phyloP scores from a whole-genome alignment of 2,113 vertebrate species.

The Carassius auratus region DNA sequence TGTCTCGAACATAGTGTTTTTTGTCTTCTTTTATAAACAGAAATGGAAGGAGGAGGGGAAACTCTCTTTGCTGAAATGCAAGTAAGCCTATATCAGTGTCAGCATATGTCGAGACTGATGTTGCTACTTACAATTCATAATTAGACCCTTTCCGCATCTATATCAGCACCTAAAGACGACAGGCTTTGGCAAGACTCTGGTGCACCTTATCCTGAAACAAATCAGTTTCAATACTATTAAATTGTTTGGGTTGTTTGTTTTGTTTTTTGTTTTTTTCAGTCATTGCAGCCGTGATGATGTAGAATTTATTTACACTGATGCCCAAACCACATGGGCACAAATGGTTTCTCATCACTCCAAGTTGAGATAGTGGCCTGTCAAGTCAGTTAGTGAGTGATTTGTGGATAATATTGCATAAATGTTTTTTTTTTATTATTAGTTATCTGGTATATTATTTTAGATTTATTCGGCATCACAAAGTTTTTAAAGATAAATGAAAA shows the following conservation, averaged over 20 bases:
- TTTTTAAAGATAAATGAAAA: too few species aligned
- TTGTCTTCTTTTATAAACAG: conserved; percentile 31
- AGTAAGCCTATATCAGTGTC: conserved; percentile 28
- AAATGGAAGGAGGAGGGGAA: conserved; percentile 26
- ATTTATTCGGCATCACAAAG: too few species aligned
- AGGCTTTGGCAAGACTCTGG: conserved; percentile 8
- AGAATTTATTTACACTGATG: not conserved
- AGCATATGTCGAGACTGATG: conserved; percentile 25
- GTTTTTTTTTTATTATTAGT: too few species aligned
- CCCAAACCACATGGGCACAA: too few species aligned
- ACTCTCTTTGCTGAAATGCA: conserved; percentile 1
- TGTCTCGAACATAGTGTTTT: conserved; percentile 21
- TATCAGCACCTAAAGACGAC: conserved; percentile 33
- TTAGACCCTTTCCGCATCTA: conserved; percentile 31
- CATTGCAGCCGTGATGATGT: not conserved
- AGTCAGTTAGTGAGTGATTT: not conserved
- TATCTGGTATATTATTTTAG: too few species aligned
- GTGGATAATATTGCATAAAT: too few species aligned
- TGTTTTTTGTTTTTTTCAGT: not conserved
- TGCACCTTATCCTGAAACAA: not conserved
- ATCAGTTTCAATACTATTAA: not conserved
- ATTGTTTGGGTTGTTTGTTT: not conserved
- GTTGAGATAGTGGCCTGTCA: not conserved
- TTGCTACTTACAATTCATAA: conserved; percentile 31
- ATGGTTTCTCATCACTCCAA: not conserved